A percentile compares a stretch with the other conserved stretches of the same genome.
These are phyloP conservation scores for Mamestra brassicae DNA, from an alignment of 2,888 invertebrate genomes.

Conservation along the genomic window DNA sequence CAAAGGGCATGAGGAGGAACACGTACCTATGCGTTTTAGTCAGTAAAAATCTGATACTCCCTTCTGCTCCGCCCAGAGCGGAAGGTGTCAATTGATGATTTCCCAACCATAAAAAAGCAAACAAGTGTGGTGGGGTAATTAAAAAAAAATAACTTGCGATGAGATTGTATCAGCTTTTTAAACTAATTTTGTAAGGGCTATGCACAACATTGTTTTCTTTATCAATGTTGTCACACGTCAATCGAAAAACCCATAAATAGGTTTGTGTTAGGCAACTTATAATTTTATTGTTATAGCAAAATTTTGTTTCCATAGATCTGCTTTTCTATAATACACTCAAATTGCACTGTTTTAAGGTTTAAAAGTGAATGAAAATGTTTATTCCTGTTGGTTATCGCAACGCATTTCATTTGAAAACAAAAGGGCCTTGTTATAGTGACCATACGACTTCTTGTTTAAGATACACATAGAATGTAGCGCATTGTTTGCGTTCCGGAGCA, in stretches of 20 bases:
- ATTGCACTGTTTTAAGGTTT: constrained; percentile 4
- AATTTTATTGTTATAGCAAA: background rate
- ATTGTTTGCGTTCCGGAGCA: background rate
- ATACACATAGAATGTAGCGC: constrained; percentile 23
- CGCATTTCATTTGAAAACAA: constrained; percentile 38
- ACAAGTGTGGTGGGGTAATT: too few relatives aligned
- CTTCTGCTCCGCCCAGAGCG: too few relatives aligned
- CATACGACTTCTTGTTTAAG: background rate
- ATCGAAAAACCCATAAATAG: too few relatives aligned
- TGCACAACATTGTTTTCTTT: background rate
- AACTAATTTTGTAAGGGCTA: background rate
- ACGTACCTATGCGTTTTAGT: too few relatives aligned
- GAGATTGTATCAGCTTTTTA: background rate
- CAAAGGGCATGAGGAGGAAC: too few relatives aligned
- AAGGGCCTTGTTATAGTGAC: constrained; percentile 21
- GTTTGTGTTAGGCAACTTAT: background rate
- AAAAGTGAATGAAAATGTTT: constrained; percentile 26
- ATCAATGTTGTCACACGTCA: too few relatives aligned
- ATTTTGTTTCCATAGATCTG: background rate
- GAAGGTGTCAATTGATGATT: background rate
- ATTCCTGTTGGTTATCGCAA: constrained; percentile 19
- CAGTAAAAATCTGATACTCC: too few relatives aligned
- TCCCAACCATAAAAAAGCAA: too few relatives aligned
- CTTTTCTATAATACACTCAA: constrained; percentile 24
- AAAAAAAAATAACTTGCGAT: too few relatives aligned